phyloP scores from a whole-genome alignment of 2,797 vertebrate genomes.

The Tinamus major region DNA sequence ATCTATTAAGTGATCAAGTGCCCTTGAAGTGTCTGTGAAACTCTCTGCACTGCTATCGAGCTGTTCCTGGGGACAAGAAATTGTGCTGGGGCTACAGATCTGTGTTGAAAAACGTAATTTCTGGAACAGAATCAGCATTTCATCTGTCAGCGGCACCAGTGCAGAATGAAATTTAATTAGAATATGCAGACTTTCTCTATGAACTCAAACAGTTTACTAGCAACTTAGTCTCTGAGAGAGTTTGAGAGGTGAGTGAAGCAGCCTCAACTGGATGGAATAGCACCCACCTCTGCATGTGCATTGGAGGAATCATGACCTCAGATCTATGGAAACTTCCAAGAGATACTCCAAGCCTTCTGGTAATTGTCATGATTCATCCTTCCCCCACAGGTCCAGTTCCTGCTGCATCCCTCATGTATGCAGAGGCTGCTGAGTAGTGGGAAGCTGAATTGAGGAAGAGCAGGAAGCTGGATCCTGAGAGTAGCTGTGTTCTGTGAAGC shows the following conservation, averaged over 20 bases:
- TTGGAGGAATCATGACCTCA: background rate
- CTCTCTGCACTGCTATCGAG: background rate
- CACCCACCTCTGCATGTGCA: background rate
- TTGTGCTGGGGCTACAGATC: background rate
- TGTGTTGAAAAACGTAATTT: background rate
- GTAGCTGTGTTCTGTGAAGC: background rate
- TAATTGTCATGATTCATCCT: background rate
- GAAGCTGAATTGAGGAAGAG: background rate
- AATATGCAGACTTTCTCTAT: background rate
- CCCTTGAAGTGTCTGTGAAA: background rate
- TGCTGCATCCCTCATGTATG: background rate
- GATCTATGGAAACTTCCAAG: background rate
- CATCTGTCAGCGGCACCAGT: background rate
- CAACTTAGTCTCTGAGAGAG: background rate
- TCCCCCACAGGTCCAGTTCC: background rate
- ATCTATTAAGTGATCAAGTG: background rate
- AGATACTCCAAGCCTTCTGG: background rate
- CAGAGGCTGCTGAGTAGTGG: background rate
- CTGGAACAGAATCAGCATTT: background rate
- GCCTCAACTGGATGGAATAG: background rate
- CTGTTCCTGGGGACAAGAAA: background rate
- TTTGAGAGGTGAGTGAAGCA: background rate
- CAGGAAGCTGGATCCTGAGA: background rate
- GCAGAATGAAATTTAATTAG: background rate
- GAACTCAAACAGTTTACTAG: background rate